These are phyloP conservation scores for Lepidurus packardi DNA, from an alignment of 1,140 invertebrate genomes.

Conservation along the genomic window DNA sequence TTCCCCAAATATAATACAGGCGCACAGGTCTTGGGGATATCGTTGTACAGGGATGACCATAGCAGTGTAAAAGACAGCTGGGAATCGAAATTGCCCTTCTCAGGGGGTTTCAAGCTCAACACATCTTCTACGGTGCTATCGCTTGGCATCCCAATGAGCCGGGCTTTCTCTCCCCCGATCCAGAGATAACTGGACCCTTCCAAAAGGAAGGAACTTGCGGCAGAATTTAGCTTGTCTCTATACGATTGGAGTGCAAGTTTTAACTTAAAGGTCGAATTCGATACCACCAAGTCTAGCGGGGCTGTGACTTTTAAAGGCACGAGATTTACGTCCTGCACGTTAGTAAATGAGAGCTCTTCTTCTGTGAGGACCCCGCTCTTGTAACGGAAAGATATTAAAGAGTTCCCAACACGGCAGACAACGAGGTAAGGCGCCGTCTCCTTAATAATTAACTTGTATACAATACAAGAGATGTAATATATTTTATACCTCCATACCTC, in stretches of 20 bases:
- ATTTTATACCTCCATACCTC: neutral
- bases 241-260: neutral
- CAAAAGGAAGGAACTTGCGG: conserved; percentile 26
- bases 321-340: neutral
- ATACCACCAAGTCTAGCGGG: neutral
- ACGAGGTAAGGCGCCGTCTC: neutral
- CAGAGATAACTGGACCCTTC: conserved; percentile 19
- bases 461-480: neutral
- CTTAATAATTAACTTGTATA: neutral
- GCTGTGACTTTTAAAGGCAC: neutral
- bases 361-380: neutral
- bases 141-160: conserved; percentile 26
- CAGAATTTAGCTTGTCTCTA: conserved; percentile 9
- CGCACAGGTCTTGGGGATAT: conserved; percentile 40
- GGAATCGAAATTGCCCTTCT: neutral
- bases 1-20: conserved; percentile 50
- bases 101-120: neutral
- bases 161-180: conserved; percentile 23
- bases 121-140: conserved; percentile 32
- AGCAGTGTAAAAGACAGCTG: conserved; percentile 17
- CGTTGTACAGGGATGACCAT: conserved; percentile 29
- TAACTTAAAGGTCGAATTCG: neutral
- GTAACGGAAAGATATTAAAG: neutral
- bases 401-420: neutral
- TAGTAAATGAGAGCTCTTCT: neutral